Conservation (phyloP, 2,113 vertebrate species). For the Ptilonorhynchus violaceus region DNA sequence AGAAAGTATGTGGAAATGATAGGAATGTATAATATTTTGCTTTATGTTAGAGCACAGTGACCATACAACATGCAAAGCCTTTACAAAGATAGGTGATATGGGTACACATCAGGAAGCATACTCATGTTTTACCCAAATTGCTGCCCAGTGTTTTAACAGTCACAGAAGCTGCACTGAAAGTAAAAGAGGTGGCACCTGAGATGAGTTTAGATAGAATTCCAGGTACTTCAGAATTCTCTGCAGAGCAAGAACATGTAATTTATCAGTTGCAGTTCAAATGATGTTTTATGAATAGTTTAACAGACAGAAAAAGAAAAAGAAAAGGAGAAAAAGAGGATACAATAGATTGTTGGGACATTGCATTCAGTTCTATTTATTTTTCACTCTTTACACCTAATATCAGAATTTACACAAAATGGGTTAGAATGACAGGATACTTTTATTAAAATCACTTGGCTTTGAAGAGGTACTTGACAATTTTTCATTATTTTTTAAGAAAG, state of each 20-base stretch:
- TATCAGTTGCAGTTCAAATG: not conserved
- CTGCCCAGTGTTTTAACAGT: not conserved
- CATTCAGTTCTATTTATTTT: not conserved
- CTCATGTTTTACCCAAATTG: not conserved
- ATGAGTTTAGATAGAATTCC: not conserved
- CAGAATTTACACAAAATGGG: not conserved
- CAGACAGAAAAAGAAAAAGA: rapidly evolving
- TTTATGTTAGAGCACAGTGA: not conserved
- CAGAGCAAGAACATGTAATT: not conserved
- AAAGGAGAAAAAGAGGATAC: rapidly evolving
- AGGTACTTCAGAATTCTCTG: not conserved
- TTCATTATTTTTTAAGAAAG: not conserved
- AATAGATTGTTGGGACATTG: not conserved
- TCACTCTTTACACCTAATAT: not conserved
- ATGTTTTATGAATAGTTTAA: not conserved
- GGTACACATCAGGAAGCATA: not conserved
- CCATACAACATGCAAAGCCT: not conserved
- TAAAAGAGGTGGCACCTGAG: not conserved
- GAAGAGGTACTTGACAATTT: not conserved
- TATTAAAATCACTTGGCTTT: not conserved
- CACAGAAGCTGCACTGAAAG: not conserved
- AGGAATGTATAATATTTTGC: not conserved
- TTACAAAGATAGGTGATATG: rapidly evolving
- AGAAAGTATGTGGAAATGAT: not conserved
- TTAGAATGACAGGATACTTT: not conserved